Evolutionary conservation across 2,888 invertebrate genomes (phyloP).

Genomic region (Lasioglossum calceatum): DNA sequence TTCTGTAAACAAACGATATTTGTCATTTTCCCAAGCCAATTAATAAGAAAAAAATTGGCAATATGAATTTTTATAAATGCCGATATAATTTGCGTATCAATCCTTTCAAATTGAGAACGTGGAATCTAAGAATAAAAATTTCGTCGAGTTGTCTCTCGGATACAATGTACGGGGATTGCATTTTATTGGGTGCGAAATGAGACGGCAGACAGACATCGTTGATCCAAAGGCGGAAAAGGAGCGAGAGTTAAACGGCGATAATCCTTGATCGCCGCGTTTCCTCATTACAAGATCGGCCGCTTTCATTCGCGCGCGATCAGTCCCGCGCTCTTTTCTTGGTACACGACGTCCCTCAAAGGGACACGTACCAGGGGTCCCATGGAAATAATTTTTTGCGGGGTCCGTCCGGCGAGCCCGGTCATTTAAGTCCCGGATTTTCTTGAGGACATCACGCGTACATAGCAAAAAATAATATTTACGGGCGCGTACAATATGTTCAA

Average conservation of each 20-base stretch:
- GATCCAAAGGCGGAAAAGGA: background rate
- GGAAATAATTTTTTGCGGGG: conserved; percentile 42
- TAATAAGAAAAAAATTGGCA: background rate
- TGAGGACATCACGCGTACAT: conserved; percentile 48
- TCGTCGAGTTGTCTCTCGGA: background rate
- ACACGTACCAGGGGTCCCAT: conserved; percentile 34
- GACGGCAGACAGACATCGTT: background rate
- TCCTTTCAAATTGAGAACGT: background rate
- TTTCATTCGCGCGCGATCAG: conserved; percentile 32
- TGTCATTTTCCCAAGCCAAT: background rate
- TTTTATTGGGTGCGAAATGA: background rate
- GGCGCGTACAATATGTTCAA: conserved; percentile 61
- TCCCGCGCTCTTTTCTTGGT: conserved; percentile 32
- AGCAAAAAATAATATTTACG: conserved; percentile 66
- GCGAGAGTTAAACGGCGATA: background rate
- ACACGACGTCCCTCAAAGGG: conserved; percentile 28
- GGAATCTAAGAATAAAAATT: background rate
- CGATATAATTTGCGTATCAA: background rate
- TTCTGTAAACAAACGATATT: background rate
- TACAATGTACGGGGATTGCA: background rate
- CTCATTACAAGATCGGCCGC: conserved; percentile 33
- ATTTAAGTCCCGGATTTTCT: conserved; percentile 63
- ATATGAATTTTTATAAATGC: background rate
- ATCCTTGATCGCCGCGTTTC: conserved; percentile 30
- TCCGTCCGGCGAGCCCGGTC: conserved; percentile 9